phyloP scores from a whole-genome alignment of 2,797 vertebrate species.

The Pangasius krempfi region DNA sequence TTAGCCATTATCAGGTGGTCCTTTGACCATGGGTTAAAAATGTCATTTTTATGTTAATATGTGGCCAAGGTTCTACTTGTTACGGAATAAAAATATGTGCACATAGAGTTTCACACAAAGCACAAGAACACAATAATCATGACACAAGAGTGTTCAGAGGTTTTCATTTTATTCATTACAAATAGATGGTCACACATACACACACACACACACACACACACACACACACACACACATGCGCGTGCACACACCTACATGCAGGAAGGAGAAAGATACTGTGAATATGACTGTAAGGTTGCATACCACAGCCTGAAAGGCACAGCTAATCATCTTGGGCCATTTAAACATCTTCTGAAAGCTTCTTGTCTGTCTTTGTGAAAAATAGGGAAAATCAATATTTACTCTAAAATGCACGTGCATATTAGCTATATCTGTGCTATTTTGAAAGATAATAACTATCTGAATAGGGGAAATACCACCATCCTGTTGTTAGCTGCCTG shows the following conservation, averaged over 20 bases:
- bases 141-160: neutral
- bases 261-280: neutral
- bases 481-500: constrained; percentile 15
- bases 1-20: neutral
- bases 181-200: constrained; percentile 11
- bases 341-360: neutral
- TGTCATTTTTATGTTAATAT: neutral
- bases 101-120: neutral
- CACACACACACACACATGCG: too few species aligned
- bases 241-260: neutral
- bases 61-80: neutral
- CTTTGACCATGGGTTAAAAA: neutral
- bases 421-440: neutral
- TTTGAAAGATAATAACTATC: neutral
- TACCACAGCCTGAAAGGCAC: neutral
- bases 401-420: neutral
- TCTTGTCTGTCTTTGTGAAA: neutral
- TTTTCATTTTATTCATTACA: constrained; percentile 45
- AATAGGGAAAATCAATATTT: neutral
- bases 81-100: neutral
- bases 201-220: constrained; percentile 13
- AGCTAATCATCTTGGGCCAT: neutral
- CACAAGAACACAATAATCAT: neutral
- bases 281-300: neutral
- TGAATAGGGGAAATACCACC: neutral